These are phyloP conservation scores for Watsonalla binaria DNA, from an alignment of 2,888 invertebrate genomes.

Conservation along the genomic window DNA sequence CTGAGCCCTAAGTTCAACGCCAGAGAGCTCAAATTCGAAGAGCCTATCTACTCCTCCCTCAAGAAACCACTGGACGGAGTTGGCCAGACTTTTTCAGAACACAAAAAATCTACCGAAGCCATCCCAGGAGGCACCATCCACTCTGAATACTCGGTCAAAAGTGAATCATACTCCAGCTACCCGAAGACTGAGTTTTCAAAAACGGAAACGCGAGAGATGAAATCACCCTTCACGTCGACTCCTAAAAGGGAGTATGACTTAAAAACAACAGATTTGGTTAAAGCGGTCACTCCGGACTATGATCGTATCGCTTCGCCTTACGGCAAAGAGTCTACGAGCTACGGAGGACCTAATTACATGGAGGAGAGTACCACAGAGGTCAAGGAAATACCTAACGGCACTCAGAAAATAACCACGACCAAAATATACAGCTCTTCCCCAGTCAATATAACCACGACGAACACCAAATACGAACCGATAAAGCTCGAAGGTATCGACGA, in stretches of 20 bases:
- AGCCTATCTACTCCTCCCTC: conserved; percentile 62
- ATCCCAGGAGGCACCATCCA: conserved; percentile 69
- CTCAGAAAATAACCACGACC: conserved; percentile 76
- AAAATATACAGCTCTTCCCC: conserved; percentile 79
- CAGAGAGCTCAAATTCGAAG: conserved; percentile 67
- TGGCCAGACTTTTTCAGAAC: conserved; percentile 64
- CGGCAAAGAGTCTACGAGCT: conserved; percentile 58
- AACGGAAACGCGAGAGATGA: conserved; percentile 52
- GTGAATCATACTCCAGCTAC: conserved; percentile 63
- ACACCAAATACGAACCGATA: conserved; percentile 69
- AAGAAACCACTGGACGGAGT: conserved; percentile 64
- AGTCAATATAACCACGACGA: conserved; percentile 70
- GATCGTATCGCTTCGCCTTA: conserved; percentile 67
- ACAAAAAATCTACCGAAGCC: conserved; percentile 63
- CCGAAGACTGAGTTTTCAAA: conserved; percentile 61
- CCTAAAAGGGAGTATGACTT: conserved; percentile 56
- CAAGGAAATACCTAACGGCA: conserved; percentile 76
- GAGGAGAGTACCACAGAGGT: conserved; percentile 75
- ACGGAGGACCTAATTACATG: conserved; percentile 66
- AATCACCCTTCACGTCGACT: conserved; percentile 64
- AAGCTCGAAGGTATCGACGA: conserved; percentile 74
- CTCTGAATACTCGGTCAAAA: conserved; percentile 59
- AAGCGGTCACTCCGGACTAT: conserved; percentile 60
- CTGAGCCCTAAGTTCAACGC: conserved; percentile 74
- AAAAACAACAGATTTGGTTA: conserved; percentile 53